Evolutionary conservation across 2,888 invertebrate species (phyloP).

Genomic region (Heliconius aoede): DNA sequence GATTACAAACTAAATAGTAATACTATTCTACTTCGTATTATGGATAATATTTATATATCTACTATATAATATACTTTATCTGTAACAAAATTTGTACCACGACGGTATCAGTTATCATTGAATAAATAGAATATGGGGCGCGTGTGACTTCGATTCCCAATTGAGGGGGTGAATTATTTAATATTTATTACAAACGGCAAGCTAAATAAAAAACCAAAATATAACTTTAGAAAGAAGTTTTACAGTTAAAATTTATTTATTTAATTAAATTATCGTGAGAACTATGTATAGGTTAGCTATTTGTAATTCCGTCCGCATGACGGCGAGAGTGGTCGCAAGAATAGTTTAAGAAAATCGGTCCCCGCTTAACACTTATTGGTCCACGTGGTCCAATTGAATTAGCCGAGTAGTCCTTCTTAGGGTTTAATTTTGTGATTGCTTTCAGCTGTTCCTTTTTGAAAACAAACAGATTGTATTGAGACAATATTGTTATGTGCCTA

Average conservation of each 20-base stretch:
- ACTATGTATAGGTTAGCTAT: conserved; percentile 59
- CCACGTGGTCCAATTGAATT: conserved; percentile 76
- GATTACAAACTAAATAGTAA: neutral
- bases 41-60: too few relatives aligned
- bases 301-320: conserved; percentile 68
- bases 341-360: conserved; percentile 68
- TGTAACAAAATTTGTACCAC: neutral
- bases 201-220: too few relatives aligned
- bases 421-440: conserved; percentile 37
- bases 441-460: conserved; percentile 33
- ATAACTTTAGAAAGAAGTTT: neutral
- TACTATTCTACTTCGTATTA: neutral
- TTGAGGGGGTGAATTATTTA: neutral
- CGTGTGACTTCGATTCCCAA: neutral
- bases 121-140: neutral
- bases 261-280: conserved; percentile 38
- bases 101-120: neutral
- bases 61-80: neutral
- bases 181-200: neutral
- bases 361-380: conserved; percentile 76
- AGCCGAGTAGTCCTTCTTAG: conserved; percentile 47
- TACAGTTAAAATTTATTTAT: neutral
- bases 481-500: neutral
- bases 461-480: conserved; percentile 15
- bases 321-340: conserved; percentile 67